These are phyloP conservation scores for Perizoma flavofasciatum DNA, from an alignment of 2,888 invertebrate genomes.

Conservation along the genomic window DNA sequence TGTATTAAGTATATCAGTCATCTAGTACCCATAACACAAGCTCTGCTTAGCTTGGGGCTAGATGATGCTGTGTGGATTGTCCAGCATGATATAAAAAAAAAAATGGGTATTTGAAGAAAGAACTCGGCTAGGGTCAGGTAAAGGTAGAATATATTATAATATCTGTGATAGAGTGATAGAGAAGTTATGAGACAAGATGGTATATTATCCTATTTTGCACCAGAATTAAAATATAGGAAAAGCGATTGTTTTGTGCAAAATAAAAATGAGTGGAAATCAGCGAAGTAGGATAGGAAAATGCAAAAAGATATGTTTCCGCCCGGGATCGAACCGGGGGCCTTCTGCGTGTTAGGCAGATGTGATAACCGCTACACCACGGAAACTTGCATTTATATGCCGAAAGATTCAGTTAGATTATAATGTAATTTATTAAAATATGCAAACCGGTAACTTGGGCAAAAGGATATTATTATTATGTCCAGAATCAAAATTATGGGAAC, in stretches of 20 bases:
- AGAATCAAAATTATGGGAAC: too few relatives aligned
- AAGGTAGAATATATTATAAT: too few relatives aligned
- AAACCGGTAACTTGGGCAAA: too few relatives aligned
- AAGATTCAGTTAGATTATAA: not conserved
- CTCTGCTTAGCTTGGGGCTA: too few relatives aligned
- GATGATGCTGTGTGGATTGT: too few relatives aligned
- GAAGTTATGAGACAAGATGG: too few relatives aligned
- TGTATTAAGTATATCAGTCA: too few relatives aligned
- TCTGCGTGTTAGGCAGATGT: slow-evolving; percentile 96
- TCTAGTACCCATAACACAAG: too few relatives aligned
- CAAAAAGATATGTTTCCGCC: slow-evolving; percentile 87
- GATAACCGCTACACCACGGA: slow-evolving; percentile 96
- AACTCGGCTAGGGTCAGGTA: slow-evolving; percentile 37
- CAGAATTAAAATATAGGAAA: slow-evolving; percentile 13
- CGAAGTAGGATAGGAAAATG: not conserved
- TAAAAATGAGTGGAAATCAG: not conserved
- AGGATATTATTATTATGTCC: too few relatives aligned
- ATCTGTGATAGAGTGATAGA: slow-evolving; percentile 11
- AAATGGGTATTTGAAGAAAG: slow-evolving; percentile 1
- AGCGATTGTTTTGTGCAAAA: slow-evolving; percentile 12
- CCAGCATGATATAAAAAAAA: too few relatives aligned
- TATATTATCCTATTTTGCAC: too few relatives aligned
- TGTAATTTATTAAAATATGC: not conserved
- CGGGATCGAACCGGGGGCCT: slow-evolving; percentile 96
- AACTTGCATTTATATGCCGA: slow-evolving; percentile 63